These are phyloP conservation scores for Ctena decussata DNA, from an alignment of 2,888 invertebrate genomes.

Conservation along the genomic window DNA sequence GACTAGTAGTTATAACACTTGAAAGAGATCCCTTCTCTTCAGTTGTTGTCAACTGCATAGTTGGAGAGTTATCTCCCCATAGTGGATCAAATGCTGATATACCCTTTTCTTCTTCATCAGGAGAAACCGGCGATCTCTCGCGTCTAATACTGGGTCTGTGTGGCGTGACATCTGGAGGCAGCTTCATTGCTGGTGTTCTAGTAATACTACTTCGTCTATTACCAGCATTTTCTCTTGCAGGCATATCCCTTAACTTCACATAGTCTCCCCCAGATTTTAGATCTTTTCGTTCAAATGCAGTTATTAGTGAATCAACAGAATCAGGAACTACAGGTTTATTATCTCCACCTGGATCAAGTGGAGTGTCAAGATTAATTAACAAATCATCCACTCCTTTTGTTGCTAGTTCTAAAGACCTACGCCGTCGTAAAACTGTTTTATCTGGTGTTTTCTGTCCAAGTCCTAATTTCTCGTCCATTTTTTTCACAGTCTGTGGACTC, in stretches of 20 bases:
- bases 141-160: conserved; percentile 64
- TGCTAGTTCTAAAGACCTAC: neutral
- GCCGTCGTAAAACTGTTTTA: too few species aligned
- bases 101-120: conserved; percentile 42
- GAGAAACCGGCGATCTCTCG: conserved; percentile 56
- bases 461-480: conserved; percentile 40
- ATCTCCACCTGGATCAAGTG: conserved; percentile 33
- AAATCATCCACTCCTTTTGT: conserved; percentile 15
- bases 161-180: conserved; percentile 56
- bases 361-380: conserved; percentile 50
- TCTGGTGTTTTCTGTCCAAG: neutral
- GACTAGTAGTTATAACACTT: neutral
- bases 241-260: conserved; percentile 39
- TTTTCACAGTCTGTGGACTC: conserved; percentile 29
- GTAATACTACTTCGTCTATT: conserved; percentile 52
- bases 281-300: neutral
- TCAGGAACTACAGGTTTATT: neutral
- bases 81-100: conserved; percentile 62
- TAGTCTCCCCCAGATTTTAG: conserved; percentile 47
- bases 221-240: neutral
- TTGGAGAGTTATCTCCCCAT: conserved; percentile 16
- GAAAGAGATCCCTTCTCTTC: neutral
- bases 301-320: neutral
- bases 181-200: conserved; percentile 71
- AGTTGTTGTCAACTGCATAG: neutral